These are phyloP conservation scores for Saimiri boliviensis DNA, from an alignment of 2,113 vertebrate species.

Conservation along the genomic window DNA sequence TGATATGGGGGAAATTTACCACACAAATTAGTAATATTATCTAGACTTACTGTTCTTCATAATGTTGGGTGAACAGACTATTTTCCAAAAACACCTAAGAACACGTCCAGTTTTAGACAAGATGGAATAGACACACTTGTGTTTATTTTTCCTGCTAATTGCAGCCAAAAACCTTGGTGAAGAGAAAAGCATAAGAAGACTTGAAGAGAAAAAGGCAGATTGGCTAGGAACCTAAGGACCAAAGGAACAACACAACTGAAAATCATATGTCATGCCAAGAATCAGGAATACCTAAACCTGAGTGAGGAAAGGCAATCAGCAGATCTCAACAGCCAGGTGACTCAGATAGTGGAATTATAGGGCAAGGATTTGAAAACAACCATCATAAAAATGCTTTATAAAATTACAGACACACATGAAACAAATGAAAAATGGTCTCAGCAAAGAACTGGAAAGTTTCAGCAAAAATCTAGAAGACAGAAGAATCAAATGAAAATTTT, in stretches of 20 bases:
- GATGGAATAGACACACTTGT: background rate
- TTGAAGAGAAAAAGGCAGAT: background rate
- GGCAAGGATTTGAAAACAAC: background rate
- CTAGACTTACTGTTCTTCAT: background rate
- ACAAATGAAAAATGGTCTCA: background rate
- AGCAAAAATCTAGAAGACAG: background rate
- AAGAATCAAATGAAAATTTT: background rate
- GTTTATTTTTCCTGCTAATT: background rate
- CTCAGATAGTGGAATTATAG: background rate
- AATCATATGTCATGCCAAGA: background rate
- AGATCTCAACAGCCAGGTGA: background rate
- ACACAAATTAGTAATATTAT: too few relatives aligned
- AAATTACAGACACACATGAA: background rate
- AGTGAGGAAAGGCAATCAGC: background rate
- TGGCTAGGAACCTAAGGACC: background rate
- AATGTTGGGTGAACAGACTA: background rate
- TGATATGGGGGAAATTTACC: fast-evolving
- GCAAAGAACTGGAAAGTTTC: background rate
- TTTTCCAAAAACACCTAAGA: background rate
- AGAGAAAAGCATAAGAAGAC: background rate
- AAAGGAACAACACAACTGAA: background rate
- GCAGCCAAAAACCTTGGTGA: background rate
- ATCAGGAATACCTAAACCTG: background rate
- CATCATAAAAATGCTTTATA: fast-evolving
- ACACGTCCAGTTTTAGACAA: background rate